Conservation (phyloP, 2,888 invertebrate species). For the Clusia tigrina region DNA sequence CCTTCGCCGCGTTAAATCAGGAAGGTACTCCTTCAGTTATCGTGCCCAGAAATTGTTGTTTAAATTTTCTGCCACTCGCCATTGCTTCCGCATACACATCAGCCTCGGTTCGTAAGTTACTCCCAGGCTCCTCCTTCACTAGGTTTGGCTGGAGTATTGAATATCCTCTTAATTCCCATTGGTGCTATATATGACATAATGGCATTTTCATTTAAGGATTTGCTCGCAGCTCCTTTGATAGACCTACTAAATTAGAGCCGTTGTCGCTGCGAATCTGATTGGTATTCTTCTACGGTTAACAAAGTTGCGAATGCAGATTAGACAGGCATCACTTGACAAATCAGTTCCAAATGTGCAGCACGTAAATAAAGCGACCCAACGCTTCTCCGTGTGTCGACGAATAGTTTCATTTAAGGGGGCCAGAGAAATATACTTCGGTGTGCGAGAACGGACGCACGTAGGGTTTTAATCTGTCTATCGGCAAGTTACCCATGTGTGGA, state of each 20-base stretch:
- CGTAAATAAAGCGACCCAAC: too few species aligned
- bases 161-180: constrained; percentile 1
- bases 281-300: too few species aligned
- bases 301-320: too few species aligned
- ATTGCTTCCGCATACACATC: background rate
- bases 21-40: constrained; percentile 21
- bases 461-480: too few species aligned
- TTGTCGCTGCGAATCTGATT: too few species aligned
- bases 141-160: constrained; percentile 14
- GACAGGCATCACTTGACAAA: too few species aligned
- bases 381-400: too few species aligned
- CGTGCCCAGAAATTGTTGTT: constrained; percentile 1
- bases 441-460: too few species aligned
- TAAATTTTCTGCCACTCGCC: background rate
- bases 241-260: background rate
- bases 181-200: background rate
- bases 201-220: background rate
- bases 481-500: too few species aligned
- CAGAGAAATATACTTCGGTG: too few species aligned
- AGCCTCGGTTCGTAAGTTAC: background rate
- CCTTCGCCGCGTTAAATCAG: constrained; percentile 19
- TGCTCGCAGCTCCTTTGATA: background rate
- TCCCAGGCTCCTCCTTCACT: constrained; percentile 15
- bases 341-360: too few species aligned
- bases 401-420: too few species aligned